Conservation (phyloP, 2,888 invertebrate genomes). For the Drosophila vallismaia region DNA sequence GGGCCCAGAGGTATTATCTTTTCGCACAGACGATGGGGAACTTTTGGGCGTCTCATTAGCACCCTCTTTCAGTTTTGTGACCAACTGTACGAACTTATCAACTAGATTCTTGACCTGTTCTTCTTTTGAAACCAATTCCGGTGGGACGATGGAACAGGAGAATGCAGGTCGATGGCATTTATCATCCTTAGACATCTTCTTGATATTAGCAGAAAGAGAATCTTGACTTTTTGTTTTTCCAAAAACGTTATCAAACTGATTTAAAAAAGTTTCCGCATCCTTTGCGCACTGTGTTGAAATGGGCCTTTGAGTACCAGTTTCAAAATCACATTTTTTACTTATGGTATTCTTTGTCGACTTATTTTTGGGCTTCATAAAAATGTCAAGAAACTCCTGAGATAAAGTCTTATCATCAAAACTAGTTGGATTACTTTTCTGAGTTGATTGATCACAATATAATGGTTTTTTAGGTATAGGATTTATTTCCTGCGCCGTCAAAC, state of each 20-base stretch:
- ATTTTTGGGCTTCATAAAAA: constrained; percentile 6
- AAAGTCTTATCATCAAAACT: neutral
- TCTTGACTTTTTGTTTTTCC: neutral
- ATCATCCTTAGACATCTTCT: neutral
- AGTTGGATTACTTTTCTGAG: neutral
- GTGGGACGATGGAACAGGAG: neutral
- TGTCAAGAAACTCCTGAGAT: constrained; percentile 21
- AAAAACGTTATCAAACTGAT: constrained; percentile 12
- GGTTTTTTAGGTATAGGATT: neutral
- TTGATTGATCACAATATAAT: neutral
- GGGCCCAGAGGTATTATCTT: neutral
- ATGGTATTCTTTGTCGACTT: neutral
- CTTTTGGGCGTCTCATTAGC: neutral
- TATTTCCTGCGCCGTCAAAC: neutral
- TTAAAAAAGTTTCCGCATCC: neutral
- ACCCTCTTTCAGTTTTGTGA: neutral
- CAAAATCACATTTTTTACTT: neutral
- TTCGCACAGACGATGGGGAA: neutral
- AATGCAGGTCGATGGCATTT: neutral
- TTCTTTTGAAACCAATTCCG: neutral
- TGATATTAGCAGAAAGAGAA: neutral
- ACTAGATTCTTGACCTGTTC: neutral
- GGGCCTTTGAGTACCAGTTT: neutral
- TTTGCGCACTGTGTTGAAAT: neutral
- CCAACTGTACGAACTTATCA: neutral